Conservation (phyloP, 2,113 vertebrate genomes). For the Megaceryle maxima region DNA sequence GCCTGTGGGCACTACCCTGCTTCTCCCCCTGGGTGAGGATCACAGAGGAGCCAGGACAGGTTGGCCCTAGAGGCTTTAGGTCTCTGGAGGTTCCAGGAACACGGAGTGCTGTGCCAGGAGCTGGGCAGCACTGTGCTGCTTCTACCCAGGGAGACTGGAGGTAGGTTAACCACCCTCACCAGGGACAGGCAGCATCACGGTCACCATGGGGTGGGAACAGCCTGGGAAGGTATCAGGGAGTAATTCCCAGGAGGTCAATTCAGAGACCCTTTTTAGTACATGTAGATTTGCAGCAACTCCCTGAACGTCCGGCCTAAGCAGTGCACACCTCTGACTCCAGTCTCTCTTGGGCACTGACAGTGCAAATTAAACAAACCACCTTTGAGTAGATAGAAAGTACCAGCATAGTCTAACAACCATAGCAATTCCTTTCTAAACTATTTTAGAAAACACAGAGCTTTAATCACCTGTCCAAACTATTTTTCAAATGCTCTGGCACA, state of each 20-base stretch:
- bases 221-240: not conserved
- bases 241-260: too few species aligned
- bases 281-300: not conserved
- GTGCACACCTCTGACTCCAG: not conserved
- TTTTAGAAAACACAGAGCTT: not conserved
- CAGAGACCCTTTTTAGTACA: not conserved
- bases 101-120: not conserved
- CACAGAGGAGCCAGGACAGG: not conserved
- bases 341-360: not conserved
- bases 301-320: not conserved
- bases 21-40: not conserved
- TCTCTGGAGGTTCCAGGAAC: not conserved
- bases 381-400: not conserved
- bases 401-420: not conserved
- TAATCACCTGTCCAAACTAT: not conserved
- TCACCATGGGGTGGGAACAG: not conserved
- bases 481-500: not conserved
- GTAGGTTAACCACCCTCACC: not conserved
- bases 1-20: not conserved
- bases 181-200: not conserved
- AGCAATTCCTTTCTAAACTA: not conserved
- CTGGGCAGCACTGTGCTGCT: rapidly evolving
- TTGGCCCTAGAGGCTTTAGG: too few species aligned
- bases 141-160: too few species aligned
- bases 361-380: not conserved